phyloP scores from a whole-genome alignment of 1,140 invertebrate species.

The Oryzaephilus surinamensis region DNA sequence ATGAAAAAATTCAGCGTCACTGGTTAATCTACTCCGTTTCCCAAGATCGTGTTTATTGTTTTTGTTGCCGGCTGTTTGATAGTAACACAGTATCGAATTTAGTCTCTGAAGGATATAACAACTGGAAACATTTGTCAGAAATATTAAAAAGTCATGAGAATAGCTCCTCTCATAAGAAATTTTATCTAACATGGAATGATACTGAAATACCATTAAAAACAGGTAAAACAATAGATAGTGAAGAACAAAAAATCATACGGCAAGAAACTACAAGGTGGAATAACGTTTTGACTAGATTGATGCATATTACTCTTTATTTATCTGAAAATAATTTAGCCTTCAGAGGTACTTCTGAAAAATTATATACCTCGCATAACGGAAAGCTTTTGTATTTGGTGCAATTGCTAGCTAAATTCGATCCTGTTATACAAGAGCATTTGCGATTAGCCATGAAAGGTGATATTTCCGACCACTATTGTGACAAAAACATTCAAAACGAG shows the following conservation, averaged over 20 bases:
- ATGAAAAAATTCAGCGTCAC: background rate
- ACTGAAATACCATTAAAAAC: background rate
- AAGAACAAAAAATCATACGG: background rate
- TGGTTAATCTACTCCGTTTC: conserved; percentile 2
- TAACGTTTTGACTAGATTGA: conserved; percentile 5
- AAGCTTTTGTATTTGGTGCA: conserved; percentile 24
- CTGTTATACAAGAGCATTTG: conserved; percentile 19
- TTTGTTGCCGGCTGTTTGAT: conserved; percentile 1
- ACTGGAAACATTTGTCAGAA: background rate
- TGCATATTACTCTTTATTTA: conserved; percentile 1
- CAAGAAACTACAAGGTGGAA: conserved; percentile 4
- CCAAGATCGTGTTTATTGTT: conserved; percentile 1
- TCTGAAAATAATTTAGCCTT: conserved; percentile 2
- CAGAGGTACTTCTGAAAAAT: conserved; percentile 7
- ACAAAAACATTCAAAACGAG: conserved; percentile 15
- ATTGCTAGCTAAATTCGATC: conserved; percentile 23
- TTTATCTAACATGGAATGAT: background rate
- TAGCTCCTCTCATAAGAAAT: no score
- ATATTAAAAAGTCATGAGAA: no score
- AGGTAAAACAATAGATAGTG: background rate
- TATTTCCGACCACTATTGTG: background rate
- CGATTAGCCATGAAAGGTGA: background rate
- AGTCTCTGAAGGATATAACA: background rate
- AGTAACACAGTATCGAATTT: background rate
- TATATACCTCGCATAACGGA: conserved; percentile 9